A percentile compares a stretch with the other conserved stretches of the same genome.
Evolutionary conservation across 1,140 invertebrate genomes (phyloP).

Genomic region (Lepidotrigona ventralis): DNA sequence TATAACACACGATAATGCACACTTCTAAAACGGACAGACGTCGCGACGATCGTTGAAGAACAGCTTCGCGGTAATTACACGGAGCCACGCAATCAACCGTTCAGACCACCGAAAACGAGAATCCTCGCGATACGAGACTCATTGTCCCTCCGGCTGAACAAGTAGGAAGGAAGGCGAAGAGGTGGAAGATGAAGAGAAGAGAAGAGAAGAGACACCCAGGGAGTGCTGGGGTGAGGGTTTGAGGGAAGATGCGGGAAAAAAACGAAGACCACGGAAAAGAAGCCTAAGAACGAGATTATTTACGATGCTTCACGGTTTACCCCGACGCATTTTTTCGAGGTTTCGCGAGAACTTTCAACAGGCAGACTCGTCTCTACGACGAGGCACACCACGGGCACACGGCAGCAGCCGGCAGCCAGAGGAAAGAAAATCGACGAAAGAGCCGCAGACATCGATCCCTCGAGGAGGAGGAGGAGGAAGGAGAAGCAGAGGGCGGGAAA

Average conservation of each 20-base stretch:
- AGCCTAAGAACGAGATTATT: slow-evolving; percentile 12
- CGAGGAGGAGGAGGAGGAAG: slow-evolving; percentile 8
- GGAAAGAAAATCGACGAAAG: slow-evolving; percentile 24
- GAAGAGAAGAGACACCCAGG: too few relatives aligned
- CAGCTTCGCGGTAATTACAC: neutral
- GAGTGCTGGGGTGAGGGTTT: too few relatives aligned
- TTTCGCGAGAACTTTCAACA: slow-evolving; percentile 19
- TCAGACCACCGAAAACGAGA: neutral
- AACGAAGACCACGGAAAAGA: neutral
- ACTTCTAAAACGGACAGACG: too few relatives aligned
- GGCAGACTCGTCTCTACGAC: slow-evolving; percentile 5
- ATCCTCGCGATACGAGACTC: neutral
- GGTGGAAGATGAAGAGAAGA: neutral
- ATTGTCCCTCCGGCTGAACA: neutral
- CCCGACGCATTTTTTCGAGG: slow-evolving; percentile 33
- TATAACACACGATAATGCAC: too few relatives aligned
- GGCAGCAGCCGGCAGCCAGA: neutral
- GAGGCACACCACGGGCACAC: neutral
- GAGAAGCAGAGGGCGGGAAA: neutral
- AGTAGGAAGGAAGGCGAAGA: neutral
- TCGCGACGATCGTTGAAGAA: neutral
- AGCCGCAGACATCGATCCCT: neutral
- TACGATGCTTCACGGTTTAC: slow-evolving; percentile 30
- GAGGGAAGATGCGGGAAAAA: neutral
- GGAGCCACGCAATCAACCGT: neutral